A percentile compares a stretch with the other conserved stretches of the same genome.
Evolutionary conservation across 1,140 invertebrate species (phyloP).

Genomic region (Tachypleus tridentatus): DNA sequence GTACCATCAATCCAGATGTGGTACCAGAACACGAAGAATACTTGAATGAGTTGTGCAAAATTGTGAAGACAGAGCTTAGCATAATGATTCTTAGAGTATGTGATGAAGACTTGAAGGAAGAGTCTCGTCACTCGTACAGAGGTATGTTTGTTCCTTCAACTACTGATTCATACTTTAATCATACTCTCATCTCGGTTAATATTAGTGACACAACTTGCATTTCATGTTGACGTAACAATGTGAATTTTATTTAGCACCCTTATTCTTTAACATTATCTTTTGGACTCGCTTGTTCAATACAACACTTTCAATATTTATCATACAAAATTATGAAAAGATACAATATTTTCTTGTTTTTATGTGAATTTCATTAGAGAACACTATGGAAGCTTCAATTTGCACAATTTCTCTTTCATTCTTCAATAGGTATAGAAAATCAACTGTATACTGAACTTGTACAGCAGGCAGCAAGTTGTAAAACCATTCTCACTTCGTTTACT

Average conservation of each 20-base stretch:
- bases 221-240: too few species aligned
- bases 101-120: constrained; percentile 36
- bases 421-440: constrained; percentile 13
- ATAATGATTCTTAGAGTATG: constrained; percentile 46
- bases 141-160: constrained; percentile 22
- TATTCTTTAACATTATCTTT: too few species aligned
- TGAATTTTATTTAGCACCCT: too few species aligned
- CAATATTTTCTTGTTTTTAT: too few species aligned
- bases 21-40: constrained; percentile 47
- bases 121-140: constrained; percentile 18
- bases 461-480: constrained; percentile 23
- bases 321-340: too few species aligned
- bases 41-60: constrained; percentile 42
- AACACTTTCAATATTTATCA: constrained; percentile 11
- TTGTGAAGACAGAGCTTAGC: constrained; percentile 27
- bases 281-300: constrained; percentile 38
- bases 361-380: too few species aligned
- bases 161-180: too few species aligned
- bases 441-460: constrained; percentile 17
- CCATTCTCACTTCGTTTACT: constrained; percentile 29
- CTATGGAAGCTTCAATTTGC: too few species aligned
- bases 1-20: constrained; percentile 37
- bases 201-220: too few species aligned
- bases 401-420: not conserved
- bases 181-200: too few species aligned